A percentile compares a stretch with the other conserved stretches of the same genome.
Conservation (phyloP, 2,888 invertebrate species). For the Drosophila paramelanica region DNA sequence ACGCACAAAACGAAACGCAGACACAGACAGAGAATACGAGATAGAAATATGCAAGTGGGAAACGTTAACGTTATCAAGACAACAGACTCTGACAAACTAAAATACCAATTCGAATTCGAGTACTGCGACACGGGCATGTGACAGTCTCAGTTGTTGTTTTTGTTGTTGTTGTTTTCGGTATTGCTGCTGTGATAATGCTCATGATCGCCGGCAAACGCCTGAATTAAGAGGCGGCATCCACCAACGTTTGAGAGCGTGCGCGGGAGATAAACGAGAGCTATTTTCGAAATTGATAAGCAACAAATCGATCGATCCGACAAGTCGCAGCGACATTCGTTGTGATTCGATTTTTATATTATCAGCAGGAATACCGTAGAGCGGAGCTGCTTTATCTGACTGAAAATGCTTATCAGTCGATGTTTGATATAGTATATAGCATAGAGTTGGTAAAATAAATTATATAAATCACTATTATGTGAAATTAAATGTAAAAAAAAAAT, state of each 20-base stretch:
- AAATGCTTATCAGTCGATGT: constrained; percentile 34
- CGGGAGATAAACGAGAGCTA: constrained; percentile 59
- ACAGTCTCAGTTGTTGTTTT: constrained; percentile 28
- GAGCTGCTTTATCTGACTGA: not conserved
- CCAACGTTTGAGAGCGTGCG: constrained; percentile 38
- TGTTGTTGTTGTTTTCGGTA: constrained; percentile 7
- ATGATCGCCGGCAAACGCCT: constrained; percentile 45
- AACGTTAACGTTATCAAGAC: constrained; percentile 84
- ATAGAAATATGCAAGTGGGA: constrained; percentile 61
- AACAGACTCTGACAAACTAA: constrained; percentile 85
- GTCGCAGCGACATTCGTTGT: constrained; percentile 1
- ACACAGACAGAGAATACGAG: constrained; percentile 51
- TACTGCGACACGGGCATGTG: constrained; percentile 30
- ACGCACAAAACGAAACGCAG: constrained; percentile 58
- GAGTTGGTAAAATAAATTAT: too few species aligned
- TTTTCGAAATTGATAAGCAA: constrained; percentile 64
- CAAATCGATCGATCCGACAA: constrained; percentile 45
- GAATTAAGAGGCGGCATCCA: constrained; percentile 71
- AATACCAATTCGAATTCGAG: constrained; percentile 32
- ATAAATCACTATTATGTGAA: too few species aligned
- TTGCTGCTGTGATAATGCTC: constrained; percentile 51
- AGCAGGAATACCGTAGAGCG: constrained; percentile 19
- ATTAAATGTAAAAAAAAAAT: too few species aligned
- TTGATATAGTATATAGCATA: too few species aligned
- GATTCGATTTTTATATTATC: constrained; percentile 31